Base-by-base conservation (phyloP, 2,888 invertebrate genomes). In the Mylabris sibirica region DNA sequence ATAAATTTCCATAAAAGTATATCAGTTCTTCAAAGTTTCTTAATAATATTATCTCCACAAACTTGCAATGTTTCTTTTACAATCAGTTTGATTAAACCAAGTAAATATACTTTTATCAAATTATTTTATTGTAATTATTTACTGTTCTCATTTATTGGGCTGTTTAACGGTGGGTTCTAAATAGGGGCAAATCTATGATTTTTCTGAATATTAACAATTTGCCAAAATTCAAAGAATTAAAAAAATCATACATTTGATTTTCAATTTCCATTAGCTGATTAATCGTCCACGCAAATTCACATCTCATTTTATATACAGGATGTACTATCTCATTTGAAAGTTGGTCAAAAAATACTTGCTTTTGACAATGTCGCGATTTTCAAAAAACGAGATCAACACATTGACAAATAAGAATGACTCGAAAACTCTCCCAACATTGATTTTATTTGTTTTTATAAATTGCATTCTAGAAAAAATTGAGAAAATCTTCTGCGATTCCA, bases 1-100 rank as follows among this genome's bases (percentile, higher is more conserved):
- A 20, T 49, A 59, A 66, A 62, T 59, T 57, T 59, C n/a, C 44
- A 66, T 38, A n/a, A 17, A 62, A 62, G 38, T 53, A 53, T 65
- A 34, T 61, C 26, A 17, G 38, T 66, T 66, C n/a, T 61, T 5
- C 22, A 59, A 66, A 66, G 41, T 62, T 66, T 59, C 57, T 57
- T 65, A 60, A 65, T 65, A 65, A 65, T 60, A 60, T 41, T 44
- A 11, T 60, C 22, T 60, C 60, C 22, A 9, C 22, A 57, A 44
- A 30, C 22, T 30, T 17, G 6, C 59, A 35, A 17, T 1, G 34
- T 17, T 59, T 49, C 6, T 49, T 20, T 3, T 5, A 3, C 0
- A 49, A 49, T 49, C 20, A 49, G 20, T 49, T 49, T 49, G 9
- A 49, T 49, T 49, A 20, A 49, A 49, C 11, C 20, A 11, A 20